Evolutionary conservation across 2,888 invertebrate genomes (phyloP).

Genomic region (Euclidia mi): DNA sequence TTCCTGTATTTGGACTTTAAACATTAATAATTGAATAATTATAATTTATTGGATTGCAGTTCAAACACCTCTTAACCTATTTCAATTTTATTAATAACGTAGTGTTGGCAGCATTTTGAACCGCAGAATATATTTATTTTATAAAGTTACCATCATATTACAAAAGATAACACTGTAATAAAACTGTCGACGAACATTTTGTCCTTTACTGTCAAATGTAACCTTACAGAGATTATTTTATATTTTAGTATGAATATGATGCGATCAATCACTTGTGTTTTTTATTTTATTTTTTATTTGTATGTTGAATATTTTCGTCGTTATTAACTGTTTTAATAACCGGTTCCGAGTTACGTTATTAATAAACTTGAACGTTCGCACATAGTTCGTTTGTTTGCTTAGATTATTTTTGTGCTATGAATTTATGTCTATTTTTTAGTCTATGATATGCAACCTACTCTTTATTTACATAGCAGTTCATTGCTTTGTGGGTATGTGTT

Average conservation of each 20-base stretch:
- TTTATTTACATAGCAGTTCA: neutral
- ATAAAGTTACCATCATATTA: neutral
- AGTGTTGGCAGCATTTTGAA: slow-evolving; percentile 31
- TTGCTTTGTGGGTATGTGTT: neutral
- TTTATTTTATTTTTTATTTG: slow-evolving; percentile 1
- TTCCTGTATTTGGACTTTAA: no score
- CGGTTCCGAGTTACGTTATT: slow-evolving; percentile 14
- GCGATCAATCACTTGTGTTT: slow-evolving; percentile 36
- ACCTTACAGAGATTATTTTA: slow-evolving; percentile 36
- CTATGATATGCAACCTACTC: neutral
- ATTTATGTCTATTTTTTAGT: neutral
- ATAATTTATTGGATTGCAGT: slow-evolving; percentile 19
- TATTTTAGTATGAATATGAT: slow-evolving; percentile 25
- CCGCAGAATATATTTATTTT: no score
- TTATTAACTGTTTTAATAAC: slow-evolving; percentile 14
- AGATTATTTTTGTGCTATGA: neutral
- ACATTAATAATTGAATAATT: no score
- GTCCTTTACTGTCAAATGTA: slow-evolving; percentile 48
- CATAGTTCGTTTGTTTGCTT: neutral
- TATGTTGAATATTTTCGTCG: slow-evolving; percentile 16
- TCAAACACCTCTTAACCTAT: slow-evolving; percentile 38
- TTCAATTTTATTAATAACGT: slow-evolving; percentile 15
- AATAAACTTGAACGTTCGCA: neutral
- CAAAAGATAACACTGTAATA: slow-evolving; percentile 11
- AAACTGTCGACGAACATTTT: slow-evolving; percentile 14